A percentile compares a stretch with the other conserved stretches of the same genome.
Conservation (phyloP, 2,888 invertebrate species). For the Nomada ferruginata region DNA sequence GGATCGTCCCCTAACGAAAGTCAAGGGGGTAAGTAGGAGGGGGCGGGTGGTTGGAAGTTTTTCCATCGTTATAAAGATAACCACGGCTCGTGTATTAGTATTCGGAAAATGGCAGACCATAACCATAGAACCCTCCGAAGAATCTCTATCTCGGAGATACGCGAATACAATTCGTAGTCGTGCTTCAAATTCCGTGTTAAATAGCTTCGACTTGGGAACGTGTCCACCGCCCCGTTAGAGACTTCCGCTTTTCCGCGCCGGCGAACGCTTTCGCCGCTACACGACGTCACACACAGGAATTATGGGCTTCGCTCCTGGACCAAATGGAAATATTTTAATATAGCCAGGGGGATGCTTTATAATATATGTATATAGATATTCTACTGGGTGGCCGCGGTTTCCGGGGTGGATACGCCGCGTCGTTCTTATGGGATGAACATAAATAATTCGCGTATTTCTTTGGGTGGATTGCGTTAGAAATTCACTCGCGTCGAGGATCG, state of each 20-base stretch:
- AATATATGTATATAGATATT: slow-evolving; percentile 14
- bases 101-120: neutral
- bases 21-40: neutral
- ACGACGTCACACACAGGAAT: slow-evolving; percentile 22
- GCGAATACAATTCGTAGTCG: slow-evolving; percentile 24
- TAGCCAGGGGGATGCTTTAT: slow-evolving; percentile 20
- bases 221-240: neutral
- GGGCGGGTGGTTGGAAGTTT: neutral
- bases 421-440: no score
- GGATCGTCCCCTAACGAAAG: slow-evolving; percentile 27
- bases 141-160: neutral
- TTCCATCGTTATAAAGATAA: slow-evolving; percentile 24
- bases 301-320: slow-evolving; percentile 24
- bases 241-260: slow-evolving; percentile 12
- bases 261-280: neutral
- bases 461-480: no score
- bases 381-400: neutral
- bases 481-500: no score
- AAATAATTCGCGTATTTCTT: no score
- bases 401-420: no score
- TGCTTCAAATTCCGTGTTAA: slow-evolving; percentile 49
- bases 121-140: neutral
- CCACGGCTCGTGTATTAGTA: no score
- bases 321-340: slow-evolving; percentile 50
- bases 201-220: slow-evolving; percentile 20